phyloP scores from a whole-genome alignment of 2,888 invertebrate genomes.

The Oxycera nigricornis region DNA sequence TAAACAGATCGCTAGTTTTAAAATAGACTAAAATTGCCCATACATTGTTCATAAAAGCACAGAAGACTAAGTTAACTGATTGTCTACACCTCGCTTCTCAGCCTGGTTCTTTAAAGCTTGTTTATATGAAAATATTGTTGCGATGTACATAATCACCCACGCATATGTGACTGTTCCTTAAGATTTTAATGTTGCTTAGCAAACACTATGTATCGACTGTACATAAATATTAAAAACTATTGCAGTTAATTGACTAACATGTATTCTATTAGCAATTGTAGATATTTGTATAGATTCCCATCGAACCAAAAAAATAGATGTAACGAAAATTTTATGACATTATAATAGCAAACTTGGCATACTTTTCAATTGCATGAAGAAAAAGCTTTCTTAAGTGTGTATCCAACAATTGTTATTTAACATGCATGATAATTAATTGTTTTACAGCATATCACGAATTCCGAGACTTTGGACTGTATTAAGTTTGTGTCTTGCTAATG shows the following conservation, averaged over 20 bases:
- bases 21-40: background rate
- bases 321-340: background rate
- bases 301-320: background rate
- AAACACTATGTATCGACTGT: background rate
- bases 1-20: background rate
- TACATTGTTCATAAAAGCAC: background rate
- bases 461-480: background rate
- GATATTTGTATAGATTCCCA: background rate
- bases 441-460: background rate
- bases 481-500: background rate
- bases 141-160: background rate
- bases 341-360: background rate
- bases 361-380: background rate
- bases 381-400: background rate
- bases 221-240: background rate
- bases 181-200: background rate
- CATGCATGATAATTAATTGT: background rate
- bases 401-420: background rate
- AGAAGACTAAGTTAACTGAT: too few relatives aligned
- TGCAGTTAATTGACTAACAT: background rate
- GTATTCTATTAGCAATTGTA: background rate
- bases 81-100: too few relatives aligned
- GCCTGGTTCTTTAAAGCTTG: too few relatives aligned
- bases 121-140: background rate
- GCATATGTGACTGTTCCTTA: background rate